Conservation (phyloP, 2,113 vertebrate genomes). For the Dasyornis broadbenti region DNA sequence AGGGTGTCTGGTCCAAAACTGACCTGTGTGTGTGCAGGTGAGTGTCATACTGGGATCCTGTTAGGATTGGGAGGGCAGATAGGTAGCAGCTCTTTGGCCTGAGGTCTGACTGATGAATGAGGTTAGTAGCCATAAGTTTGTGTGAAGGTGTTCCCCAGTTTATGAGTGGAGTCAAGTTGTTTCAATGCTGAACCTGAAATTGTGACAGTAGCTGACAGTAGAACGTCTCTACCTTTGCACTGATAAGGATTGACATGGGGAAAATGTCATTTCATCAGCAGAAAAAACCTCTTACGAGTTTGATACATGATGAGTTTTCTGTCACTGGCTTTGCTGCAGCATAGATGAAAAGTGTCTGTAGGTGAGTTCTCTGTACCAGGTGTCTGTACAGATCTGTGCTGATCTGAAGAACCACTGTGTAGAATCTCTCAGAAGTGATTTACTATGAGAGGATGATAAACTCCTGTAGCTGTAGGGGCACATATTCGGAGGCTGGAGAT, state of each 20-base stretch:
- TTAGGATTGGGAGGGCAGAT: not conserved
- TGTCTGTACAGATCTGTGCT: not conserved
- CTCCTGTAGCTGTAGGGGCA: not conserved
- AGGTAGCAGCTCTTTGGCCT: not conserved
- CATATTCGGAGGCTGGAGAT: not conserved
- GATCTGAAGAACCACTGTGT: not conserved
- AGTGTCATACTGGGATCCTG: not conserved
- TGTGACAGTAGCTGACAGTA: not conserved
- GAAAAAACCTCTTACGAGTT: not conserved
- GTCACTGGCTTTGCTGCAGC: not conserved
- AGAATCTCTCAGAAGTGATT: not conserved
- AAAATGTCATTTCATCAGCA: not conserved
- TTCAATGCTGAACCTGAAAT: not conserved
- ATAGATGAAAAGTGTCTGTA: not conserved
- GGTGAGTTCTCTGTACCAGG: not conserved
- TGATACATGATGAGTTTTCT: not conserved
- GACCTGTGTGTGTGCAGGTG: not conserved
- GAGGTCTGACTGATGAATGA: not conserved
- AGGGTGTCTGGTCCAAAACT: not conserved
- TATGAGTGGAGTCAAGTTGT: not conserved
- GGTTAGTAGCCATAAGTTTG: not conserved
- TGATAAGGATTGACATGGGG: not conserved
- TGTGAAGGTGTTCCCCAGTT: not conserved
- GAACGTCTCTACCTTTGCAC: not conserved
- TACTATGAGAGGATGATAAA: not conserved